Evolutionary conservation across 2,888 invertebrate genomes (phyloP), one percentile per base, ranked within the genome.

Genomic region (Flexamia atlantica): DNA sequence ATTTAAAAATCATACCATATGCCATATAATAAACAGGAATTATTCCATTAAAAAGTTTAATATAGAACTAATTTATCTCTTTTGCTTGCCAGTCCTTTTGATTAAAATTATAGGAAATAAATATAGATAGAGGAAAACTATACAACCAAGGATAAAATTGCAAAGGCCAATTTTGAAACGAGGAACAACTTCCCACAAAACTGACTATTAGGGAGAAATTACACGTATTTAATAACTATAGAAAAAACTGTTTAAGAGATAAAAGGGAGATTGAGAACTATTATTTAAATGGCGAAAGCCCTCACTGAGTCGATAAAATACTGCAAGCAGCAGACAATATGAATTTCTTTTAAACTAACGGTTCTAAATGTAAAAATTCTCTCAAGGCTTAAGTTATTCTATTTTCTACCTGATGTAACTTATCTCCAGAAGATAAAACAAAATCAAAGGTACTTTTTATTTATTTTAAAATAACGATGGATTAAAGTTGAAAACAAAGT

Each of bases 251-350:
- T 25, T 0, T 30, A 64, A 64, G 30, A 17, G 14, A 3, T 64
- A 28, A 64, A 64, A 64, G 28, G 12, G 28, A 28, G 64, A 64
- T 64, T 64, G 28, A 46, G 42, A 46, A 36, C 74, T 76, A 76
- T 28, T 10, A 76, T 76, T 28, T 7, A 76, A 68, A 23, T 40
- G 64, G 68, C 68, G 40, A 81, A 81, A 81, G 81, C 81, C 81
- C 23, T 81, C 81, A 64, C 53, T 64, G 64, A 82, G 70, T 50
- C 50, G 50, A 46, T 76, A 76, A 76, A 76, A 28, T 76, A 46
- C 46, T 46, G 74, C 40, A 76, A 76, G 42, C 74, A 40, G 74
- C 28, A 46, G 46, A 46, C 25, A 76, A 76, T 76, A 23, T 28
- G 28, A 20, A 76, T 76, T 76, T 76, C 7, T 36, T 68, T 23